These are phyloP conservation scores for Tanytarsus gracilentus DNA, from an alignment of 2,888 invertebrate species.

Conservation along the genomic window DNA sequence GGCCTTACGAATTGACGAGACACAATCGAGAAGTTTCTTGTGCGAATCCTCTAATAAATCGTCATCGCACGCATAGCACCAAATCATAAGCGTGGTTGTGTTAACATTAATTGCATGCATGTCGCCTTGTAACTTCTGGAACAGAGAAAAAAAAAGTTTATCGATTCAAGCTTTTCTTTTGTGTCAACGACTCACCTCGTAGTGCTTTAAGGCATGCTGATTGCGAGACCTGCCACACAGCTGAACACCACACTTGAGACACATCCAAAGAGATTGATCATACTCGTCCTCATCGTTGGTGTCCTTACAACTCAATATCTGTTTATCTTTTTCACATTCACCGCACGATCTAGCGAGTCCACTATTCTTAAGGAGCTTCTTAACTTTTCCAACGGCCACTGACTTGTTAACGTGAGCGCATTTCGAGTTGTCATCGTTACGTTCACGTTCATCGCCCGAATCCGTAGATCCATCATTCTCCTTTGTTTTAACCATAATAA, in stretches of 20 bases:
- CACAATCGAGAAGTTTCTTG: constrained; percentile 63
- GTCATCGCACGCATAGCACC: constrained; percentile 58
- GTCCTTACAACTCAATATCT: constrained; percentile 31
- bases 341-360: constrained; percentile 47
- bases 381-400: constrained; percentile 53
- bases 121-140: constrained; percentile 60
- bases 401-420: constrained; percentile 64
- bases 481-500: constrained; percentile 10
- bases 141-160: constrained; percentile 7
- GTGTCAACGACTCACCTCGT: constrained; percentile 40
- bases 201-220: constrained; percentile 67
- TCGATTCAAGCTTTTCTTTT: background rate
- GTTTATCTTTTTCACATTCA: constrained; percentile 50
- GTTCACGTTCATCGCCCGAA: constrained; percentile 63
- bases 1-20: constrained; percentile 63
- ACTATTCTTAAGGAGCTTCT: constrained; percentile 48
- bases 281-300: constrained; percentile 37
- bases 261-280: constrained; percentile 60
- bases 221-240: constrained; percentile 60
- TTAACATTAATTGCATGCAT: constrained; percentile 65
- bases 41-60: constrained; percentile 38
- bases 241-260: constrained; percentile 70
- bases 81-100: constrained; percentile 60
- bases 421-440: constrained; percentile 46
- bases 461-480: constrained; percentile 57